phyloP scores from a whole-genome alignment of 2,797 vertebrate species.

The Sardinella longiceps region DNA sequence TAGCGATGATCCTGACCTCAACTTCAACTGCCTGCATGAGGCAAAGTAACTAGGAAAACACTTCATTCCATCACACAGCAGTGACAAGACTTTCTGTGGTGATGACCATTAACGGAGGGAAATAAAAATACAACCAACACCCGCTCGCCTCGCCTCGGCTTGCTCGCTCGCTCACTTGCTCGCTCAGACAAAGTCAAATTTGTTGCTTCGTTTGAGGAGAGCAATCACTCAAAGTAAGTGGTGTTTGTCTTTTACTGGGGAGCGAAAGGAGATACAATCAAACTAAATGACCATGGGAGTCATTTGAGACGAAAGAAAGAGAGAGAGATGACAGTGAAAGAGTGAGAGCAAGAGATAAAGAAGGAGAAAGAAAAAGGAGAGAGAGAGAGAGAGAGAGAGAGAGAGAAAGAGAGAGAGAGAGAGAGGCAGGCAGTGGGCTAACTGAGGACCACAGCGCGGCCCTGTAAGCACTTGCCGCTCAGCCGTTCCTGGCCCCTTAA shows the following conservation, averaged over 20 bases:
- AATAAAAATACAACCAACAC: conserved; percentile 31
- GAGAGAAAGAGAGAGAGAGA: conserved; percentile 25
- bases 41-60: not conserved
- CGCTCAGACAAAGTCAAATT: conserved; percentile 45
- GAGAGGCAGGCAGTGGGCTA: conserved; percentile 37
- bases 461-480: conserved; percentile 42
- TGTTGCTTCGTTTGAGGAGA: conserved; percentile 47
- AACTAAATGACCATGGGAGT: conserved; percentile 41
- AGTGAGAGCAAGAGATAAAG: not conserved
- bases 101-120: conserved; percentile 27
- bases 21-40: conserved; percentile 28
- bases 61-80: conserved; percentile 22
- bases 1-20: conserved; percentile 34
- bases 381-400: not conserved
- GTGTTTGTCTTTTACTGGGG: conserved; percentile 44
- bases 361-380: not conserved
- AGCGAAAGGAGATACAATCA: conserved; percentile 44
- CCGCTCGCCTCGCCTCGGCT: conserved; percentile 21
- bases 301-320: conserved; percentile 42
- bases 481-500: conserved; percentile 53
- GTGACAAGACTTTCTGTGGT: conserved; percentile 22
- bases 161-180: too few relatives aligned
- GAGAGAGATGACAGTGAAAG: not conserved
- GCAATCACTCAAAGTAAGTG: conserved; percentile 54
- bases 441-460: conserved; percentile 14